A percentile compares a stretch with the other conserved stretches of the same genome.
phyloP scores from a whole-genome alignment of 2,113 vertebrate genomes.

The Dasyornis broadbenti region DNA sequence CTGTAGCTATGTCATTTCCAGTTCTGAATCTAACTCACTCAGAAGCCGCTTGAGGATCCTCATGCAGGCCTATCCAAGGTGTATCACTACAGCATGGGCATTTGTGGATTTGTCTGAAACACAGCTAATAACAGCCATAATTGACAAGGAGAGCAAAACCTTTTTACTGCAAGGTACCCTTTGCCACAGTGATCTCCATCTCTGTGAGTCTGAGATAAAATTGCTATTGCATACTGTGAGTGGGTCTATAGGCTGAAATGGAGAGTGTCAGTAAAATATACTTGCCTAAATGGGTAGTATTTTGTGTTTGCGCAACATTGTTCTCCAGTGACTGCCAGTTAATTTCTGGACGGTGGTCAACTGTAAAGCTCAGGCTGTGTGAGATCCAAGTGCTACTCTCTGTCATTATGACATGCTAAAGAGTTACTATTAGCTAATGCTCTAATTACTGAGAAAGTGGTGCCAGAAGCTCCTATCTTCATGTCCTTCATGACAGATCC shows the following conservation, averaged over 20 bases:
- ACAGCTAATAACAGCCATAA: background rate
- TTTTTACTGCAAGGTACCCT: background rate
- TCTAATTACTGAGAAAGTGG: background rate
- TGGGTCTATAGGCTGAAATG: background rate
- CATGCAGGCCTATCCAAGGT: background rate
- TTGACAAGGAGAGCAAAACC: background rate
- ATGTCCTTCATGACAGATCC: background rate
- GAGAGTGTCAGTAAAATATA: background rate
- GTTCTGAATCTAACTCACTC: background rate
- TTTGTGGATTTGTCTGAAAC: background rate
- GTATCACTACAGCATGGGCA: accelerated
- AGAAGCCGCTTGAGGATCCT: background rate
- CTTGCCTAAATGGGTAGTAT: background rate
- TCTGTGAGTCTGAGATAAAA: background rate
- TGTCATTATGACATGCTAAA: background rate
- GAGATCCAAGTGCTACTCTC: background rate
- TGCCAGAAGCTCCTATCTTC: background rate
- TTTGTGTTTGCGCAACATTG: background rate
- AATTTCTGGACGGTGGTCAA: background rate
- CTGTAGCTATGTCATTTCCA: background rate
- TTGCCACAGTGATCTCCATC: background rate
- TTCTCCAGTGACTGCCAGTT: background rate
- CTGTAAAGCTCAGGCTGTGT: background rate
- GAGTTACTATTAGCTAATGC: background rate
- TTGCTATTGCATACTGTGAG: background rate